Conservation (phyloP, 1,140 invertebrate species). For the Spodoptera frugiperda region DNA sequence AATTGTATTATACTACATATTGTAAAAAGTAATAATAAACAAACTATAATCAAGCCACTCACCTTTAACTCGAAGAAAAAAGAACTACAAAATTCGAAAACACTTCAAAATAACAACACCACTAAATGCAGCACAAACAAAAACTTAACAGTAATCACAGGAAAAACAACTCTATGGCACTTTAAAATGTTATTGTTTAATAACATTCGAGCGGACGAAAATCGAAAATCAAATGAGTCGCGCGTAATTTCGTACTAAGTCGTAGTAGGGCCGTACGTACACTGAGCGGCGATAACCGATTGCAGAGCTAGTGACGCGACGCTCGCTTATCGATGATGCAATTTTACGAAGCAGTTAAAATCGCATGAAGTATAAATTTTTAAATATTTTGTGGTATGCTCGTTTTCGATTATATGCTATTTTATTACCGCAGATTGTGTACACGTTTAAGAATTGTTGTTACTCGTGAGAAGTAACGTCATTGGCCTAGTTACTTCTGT, state of each 20-base stretch:
- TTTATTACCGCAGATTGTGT: neutral
- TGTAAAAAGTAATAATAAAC: too few relatives aligned
- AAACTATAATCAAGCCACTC: too few relatives aligned
- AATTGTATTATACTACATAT: too few relatives aligned
- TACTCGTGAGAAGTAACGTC: neutral
- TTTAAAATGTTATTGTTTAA: conserved; percentile 1
- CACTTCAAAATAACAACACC: conserved; percentile 2
- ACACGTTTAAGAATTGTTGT: conserved; percentile 4
- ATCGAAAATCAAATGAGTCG: conserved; percentile 22
- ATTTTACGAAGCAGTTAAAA: conserved; percentile 35
- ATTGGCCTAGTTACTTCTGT: neutral
- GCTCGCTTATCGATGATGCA: conserved; percentile 32
- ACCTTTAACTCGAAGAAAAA: neutral
- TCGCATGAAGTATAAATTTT: conserved; percentile 21
- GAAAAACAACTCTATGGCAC: conserved; percentile 19
- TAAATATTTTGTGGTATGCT: conserved; percentile 18
- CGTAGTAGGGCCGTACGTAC: conserved; percentile 13
- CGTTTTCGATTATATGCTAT: conserved; percentile 1
- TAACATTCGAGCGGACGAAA: conserved; percentile 15
- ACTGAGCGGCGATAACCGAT: conserved; percentile 36
- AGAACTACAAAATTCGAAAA: neutral
- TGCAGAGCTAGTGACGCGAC: conserved; percentile 36
- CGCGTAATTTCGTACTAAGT: conserved; percentile 31
- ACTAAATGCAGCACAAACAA: neutral
- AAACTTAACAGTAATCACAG: conserved; percentile 1